These are phyloP conservation scores for Drosophila tanythrix DNA, from an alignment of 2,888 invertebrate species.

Conservation along the genomic window DNA sequence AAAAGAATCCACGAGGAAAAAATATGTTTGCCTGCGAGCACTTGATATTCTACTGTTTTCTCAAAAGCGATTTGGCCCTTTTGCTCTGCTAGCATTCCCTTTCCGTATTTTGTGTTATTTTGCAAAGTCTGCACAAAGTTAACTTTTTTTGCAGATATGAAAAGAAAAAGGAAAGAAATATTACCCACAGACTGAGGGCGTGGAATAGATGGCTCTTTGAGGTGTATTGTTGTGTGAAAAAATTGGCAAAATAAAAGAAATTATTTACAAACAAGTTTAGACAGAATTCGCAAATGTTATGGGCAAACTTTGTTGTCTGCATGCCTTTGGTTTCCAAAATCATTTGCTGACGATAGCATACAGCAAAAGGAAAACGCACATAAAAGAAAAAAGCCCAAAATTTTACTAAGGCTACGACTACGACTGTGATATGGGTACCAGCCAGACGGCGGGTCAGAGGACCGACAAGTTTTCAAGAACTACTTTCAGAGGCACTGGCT, in stretches of 20 bases:
- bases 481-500: slow-evolving; percentile 47
- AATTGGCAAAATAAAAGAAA: slow-evolving; percentile 79
- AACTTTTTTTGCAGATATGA: slow-evolving; percentile 40
- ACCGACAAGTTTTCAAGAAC: slow-evolving; percentile 27
- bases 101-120: slow-evolving; percentile 43
- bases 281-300: slow-evolving; percentile 74
- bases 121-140: slow-evolving; percentile 75
- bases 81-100: neutral
- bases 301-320: slow-evolving; percentile 74
- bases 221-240: slow-evolving; percentile 78
- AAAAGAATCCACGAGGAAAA: slow-evolving; percentile 6
- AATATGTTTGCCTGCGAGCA: slow-evolving; percentile 36
- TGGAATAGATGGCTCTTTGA: slow-evolving; percentile 62
- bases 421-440: slow-evolving; percentile 44
- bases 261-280: slow-evolving; percentile 80
- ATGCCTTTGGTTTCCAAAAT: slow-evolving; percentile 21
- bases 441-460: slow-evolving; percentile 16
- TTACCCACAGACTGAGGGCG: slow-evolving; percentile 8
- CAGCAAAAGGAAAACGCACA: slow-evolving; percentile 27
- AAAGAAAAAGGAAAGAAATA: slow-evolving; percentile 20
- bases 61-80: slow-evolving; percentile 41
- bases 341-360: slow-evolving; percentile 67
- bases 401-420: slow-evolving; percentile 21
- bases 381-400: slow-evolving; percentile 36
- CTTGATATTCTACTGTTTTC: slow-evolving; percentile 37